A percentile compares a stretch with the other conserved stretches of the same genome.
phyloP scores from a whole-genome alignment of 2,888 invertebrate genomes.

The Peribatodes rhomboidaria region DNA sequence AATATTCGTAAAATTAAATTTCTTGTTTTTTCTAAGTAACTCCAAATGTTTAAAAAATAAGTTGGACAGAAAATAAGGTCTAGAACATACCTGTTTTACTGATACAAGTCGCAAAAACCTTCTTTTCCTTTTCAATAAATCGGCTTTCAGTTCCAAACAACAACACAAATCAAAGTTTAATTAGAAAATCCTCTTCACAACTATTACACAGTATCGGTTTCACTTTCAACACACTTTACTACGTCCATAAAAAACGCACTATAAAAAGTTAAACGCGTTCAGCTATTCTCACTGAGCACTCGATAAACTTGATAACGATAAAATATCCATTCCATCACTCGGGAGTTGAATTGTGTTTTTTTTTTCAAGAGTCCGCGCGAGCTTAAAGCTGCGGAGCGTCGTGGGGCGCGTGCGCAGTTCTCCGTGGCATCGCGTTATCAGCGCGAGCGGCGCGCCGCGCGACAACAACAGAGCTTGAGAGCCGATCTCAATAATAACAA shows the following conservation, averaged over 20 bases:
- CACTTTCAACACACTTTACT: constrained; percentile 70
- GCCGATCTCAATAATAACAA: constrained; percentile 86
- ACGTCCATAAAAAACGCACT: constrained; percentile 57
- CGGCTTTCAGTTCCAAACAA: constrained; percentile 47
- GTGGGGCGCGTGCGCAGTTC: constrained; percentile 78
- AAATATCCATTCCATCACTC: constrained; percentile 79
- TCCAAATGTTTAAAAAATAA: too few species aligned
- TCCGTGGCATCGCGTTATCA: constrained; percentile 85
- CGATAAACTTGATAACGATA: constrained; percentile 14
- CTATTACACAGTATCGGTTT: constrained; percentile 69
- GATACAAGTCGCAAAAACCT: constrained; percentile 22
- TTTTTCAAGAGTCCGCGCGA: constrained; percentile 66
- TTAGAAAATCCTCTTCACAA: constrained; percentile 56
- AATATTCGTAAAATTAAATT: too few species aligned
- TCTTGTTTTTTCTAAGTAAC: not conserved
- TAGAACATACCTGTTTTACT: constrained; percentile 40
- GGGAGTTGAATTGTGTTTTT: constrained; percentile 57
- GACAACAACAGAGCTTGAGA: constrained; percentile 86
- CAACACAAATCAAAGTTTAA: constrained; percentile 54
- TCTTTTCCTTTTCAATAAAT: constrained; percentile 40
- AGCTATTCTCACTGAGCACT: constrained; percentile 71
- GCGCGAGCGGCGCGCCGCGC: constrained; percentile 82
- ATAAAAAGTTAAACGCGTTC: constrained; percentile 57
- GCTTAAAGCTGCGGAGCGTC: constrained; percentile 76
- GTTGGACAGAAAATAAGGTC: not conserved